These are phyloP conservation scores for Calameuta filiformis DNA, from an alignment of 2,888 invertebrate species.

Conservation along the genomic window DNA sequence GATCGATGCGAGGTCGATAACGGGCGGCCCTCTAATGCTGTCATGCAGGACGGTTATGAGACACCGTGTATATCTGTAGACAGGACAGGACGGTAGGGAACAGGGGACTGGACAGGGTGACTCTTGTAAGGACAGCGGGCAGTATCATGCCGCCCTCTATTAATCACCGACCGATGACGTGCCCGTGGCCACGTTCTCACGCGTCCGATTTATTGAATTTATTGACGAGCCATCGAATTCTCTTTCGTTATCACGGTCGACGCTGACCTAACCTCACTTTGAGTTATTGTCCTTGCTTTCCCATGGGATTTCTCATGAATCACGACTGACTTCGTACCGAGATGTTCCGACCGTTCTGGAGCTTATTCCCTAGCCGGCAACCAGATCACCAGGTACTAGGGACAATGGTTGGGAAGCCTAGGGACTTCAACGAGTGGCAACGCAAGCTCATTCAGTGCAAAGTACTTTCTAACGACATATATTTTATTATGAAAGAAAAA, in stretches of 20 bases:
- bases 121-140: slow-evolving; percentile 34
- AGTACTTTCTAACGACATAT: not conserved
- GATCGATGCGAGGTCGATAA: slow-evolving; percentile 20
- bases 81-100: slow-evolving; percentile 11
- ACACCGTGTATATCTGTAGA: slow-evolving; percentile 37
- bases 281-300: not conserved
- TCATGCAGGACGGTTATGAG: slow-evolving; percentile 41
- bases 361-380: not conserved
- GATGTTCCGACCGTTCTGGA: not conserved
- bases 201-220: slow-evolving; percentile 30
- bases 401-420: not conserved
- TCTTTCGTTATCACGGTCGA: not conserved
- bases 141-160: slow-evolving; percentile 43
- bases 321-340: not conserved
- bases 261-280: slow-evolving; percentile 3
- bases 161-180: slow-evolving; percentile 46
- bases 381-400: not conserved
- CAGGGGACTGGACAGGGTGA: slow-evolving; percentile 22
- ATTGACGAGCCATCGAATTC: slow-evolving; percentile 6
- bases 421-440: not conserved
- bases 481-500: not conserved
- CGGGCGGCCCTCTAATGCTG: slow-evolving; percentile 20
- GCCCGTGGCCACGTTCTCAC: slow-evolving; percentile 36
- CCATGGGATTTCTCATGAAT: slow-evolving; percentile 2
- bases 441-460: not conserved